A percentile compares a stretch with the other conserved stretches of the same genome.
These are phyloP conservation scores for Hypocryptadius cinnamomeus DNA, from an alignment of 2,113 vertebrate species.

Conservation along the genomic window DNA sequence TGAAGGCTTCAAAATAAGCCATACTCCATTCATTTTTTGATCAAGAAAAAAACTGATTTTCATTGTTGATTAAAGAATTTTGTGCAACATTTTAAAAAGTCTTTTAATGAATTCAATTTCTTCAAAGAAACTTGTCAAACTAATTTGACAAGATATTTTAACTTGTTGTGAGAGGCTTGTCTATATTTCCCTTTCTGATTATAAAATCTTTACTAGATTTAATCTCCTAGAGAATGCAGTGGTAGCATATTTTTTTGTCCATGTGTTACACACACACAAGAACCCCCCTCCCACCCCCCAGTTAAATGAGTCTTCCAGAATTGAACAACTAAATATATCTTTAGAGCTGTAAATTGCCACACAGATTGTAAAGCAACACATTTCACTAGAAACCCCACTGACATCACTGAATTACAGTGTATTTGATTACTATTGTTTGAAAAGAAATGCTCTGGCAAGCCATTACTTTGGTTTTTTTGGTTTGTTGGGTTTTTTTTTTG, in stretches of 20 bases:
- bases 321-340: neutral
- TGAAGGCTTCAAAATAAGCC: neutral
- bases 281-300: accelerated
- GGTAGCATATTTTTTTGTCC: neutral
- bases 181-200: neutral
- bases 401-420: neutral
- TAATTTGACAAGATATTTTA: neutral
- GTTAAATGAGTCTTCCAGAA: neutral
- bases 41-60: neutral
- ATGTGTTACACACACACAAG: accelerated
- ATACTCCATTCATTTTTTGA: neutral
- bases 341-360: neutral
- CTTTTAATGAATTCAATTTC: neutral
- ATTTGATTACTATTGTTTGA: neutral
- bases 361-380: neutral
- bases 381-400: neutral
- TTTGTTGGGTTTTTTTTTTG: neutral
- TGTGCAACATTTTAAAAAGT: neutral
- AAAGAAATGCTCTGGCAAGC: neutral
- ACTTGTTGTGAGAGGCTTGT: neutral
- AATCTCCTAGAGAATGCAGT: neutral
- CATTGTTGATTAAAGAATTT: neutral
- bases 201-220: neutral
- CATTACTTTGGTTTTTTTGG: neutral
- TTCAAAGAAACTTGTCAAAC: neutral